Conservation (phyloP, 2,888 invertebrate species). For the Drosophila borealis region DNA sequence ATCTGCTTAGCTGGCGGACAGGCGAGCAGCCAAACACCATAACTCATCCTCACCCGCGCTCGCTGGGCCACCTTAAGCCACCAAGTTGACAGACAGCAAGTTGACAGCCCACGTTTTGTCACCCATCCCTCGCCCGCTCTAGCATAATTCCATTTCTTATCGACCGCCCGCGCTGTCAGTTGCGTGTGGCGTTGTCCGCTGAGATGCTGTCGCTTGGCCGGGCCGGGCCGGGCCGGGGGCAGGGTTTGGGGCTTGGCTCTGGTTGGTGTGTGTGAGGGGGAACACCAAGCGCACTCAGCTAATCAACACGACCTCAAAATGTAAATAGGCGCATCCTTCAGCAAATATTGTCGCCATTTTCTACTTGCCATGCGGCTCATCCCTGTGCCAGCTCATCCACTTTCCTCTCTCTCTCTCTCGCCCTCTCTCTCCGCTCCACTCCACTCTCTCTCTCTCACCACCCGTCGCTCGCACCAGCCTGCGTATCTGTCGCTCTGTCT, state of each 20-base stretch:
- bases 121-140: constrained; percentile 7
- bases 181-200: constrained; percentile 45
- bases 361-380: constrained; percentile 29
- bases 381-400: constrained; percentile 46
- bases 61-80: constrained; percentile 53
- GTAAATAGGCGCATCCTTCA: constrained; percentile 76
- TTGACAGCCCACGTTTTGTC: constrained; percentile 63
- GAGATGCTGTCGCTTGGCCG: constrained; percentile 26
- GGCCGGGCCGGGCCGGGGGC: constrained; percentile 5
- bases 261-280: neutral
- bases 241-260: neutral
- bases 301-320: constrained; percentile 76
- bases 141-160: constrained; percentile 68
- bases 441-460: constrained; percentile 3
- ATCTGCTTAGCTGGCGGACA: constrained; percentile 50
- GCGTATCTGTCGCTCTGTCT: constrained; percentile 65
- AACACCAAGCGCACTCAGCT: constrained; percentile 64
- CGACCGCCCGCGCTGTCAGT: constrained; percentile 63
- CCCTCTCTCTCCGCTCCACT: constrained; percentile 2
- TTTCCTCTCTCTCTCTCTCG: constrained; percentile 15
- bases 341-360: constrained; percentile 83
- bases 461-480: constrained; percentile 12
- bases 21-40: constrained; percentile 39
- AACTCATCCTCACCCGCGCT: constrained; percentile 56
- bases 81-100: constrained; percentile 74